These are phyloP conservation scores for Prenolepis imparis DNA, from an alignment of 2,888 invertebrate species.

Conservation along the genomic window DNA sequence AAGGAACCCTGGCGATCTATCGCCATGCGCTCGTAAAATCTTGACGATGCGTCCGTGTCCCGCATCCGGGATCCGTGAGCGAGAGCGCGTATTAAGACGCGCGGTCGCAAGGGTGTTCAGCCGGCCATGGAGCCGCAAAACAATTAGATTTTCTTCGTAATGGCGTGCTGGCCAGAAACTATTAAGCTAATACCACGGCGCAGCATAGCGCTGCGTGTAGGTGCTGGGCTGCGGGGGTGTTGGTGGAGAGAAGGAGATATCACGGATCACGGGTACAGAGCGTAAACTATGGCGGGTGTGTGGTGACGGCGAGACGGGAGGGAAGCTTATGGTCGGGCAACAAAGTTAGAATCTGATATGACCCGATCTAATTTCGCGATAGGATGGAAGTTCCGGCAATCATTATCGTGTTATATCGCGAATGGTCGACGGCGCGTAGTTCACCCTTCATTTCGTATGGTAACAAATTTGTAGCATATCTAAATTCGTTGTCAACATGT, in stretches of 20 bases:
- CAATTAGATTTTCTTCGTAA: slow-evolving; percentile 74
- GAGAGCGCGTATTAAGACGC: slow-evolving; percentile 46
- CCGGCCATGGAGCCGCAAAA: slow-evolving; percentile 41
- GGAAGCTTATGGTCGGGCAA: slow-evolving; percentile 68
- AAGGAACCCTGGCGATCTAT: slow-evolving; percentile 20
- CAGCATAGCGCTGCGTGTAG: slow-evolving; percentile 31
- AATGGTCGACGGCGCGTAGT: slow-evolving; percentile 62
- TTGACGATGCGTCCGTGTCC: slow-evolving; percentile 53
- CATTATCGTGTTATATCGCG: slow-evolving; percentile 75
- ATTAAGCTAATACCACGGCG: slow-evolving; percentile 68
- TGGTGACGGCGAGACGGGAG: slow-evolving; percentile 48
- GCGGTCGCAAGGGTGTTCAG: slow-evolving; percentile 20
- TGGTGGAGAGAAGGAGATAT: slow-evolving; percentile 55
- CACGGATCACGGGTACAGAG: slow-evolving; percentile 61
- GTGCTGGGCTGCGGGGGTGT: slow-evolving; percentile 47
- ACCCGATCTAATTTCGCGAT: slow-evolving; percentile 76
- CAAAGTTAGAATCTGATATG: slow-evolving; percentile 77
- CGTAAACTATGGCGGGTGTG: slow-evolving; percentile 64
- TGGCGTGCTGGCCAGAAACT: slow-evolving; percentile 69
- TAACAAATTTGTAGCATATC: slow-evolving; percentile 44
- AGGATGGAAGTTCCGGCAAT: slow-evolving; percentile 75
- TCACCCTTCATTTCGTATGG: slow-evolving; percentile 49
- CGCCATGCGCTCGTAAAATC: slow-evolving; percentile 58
- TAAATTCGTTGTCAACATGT: slow-evolving; percentile 29
- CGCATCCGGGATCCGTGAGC: slow-evolving; percentile 31